Conservation (phyloP, 1,140 invertebrate genomes). For the Bombus confusus region DNA sequence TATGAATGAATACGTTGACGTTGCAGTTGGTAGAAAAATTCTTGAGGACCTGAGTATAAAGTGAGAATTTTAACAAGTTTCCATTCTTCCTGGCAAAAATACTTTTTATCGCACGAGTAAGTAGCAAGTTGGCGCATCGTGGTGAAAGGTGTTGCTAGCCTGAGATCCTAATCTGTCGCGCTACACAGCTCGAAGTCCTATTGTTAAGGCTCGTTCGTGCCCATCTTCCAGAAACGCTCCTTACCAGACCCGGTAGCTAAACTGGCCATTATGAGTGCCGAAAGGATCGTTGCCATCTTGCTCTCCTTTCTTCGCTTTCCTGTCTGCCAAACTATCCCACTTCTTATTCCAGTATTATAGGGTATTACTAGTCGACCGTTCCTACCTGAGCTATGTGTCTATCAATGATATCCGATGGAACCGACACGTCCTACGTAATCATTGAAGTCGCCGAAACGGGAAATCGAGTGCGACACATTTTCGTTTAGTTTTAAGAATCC, state of each 20-base stretch:
- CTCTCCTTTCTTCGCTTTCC: slow-evolving; percentile 25
- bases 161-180: slow-evolving; percentile 75
- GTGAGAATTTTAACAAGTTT: slow-evolving; percentile 6
- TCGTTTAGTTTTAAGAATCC: background rate
- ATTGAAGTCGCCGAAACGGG: background rate
- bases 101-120: slow-evolving; percentile 51
- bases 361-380: slow-evolving; percentile 38
- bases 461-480: background rate
- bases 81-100: background rate
- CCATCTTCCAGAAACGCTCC: slow-evolving; percentile 69
- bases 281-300: slow-evolving; percentile 30
- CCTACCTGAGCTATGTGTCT: slow-evolving; percentile 45
- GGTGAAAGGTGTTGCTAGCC: slow-evolving; percentile 73
- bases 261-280: slow-evolving; percentile 58
- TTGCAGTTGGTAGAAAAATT: background rate
- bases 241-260: slow-evolving; percentile 61
- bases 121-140: slow-evolving; percentile 73
- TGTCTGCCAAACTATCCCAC: slow-evolving; percentile 39
- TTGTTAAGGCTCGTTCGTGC: slow-evolving; percentile 68
- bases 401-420: slow-evolving; percentile 29
- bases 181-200: slow-evolving; percentile 55
- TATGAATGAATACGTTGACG: background rate
- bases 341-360: slow-evolving; percentile 46
- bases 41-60: background rate
- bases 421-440: background rate